A percentile compares a stretch with the other conserved stretches of the same genome.
Conservation (phyloP, 2,888 invertebrate genomes). For the Andrena praecox region DNA sequence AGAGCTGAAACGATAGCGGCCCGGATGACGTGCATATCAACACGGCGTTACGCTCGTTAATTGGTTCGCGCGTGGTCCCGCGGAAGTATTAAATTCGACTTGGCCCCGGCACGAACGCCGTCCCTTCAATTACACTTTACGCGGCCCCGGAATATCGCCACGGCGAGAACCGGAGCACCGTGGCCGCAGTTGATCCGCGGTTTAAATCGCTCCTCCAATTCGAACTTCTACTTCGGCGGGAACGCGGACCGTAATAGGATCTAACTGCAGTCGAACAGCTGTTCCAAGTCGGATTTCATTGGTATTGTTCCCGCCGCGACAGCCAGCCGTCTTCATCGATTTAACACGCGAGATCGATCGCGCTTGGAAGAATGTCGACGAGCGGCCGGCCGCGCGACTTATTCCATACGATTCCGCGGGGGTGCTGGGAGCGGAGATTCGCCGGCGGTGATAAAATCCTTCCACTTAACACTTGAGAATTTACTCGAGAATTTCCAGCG, state of each 20-base stretch:
- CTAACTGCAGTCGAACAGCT: background rate
- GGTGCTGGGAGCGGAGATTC: slow-evolving; percentile 34
- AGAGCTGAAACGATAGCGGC: background rate
- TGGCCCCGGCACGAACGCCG: slow-evolving; percentile 13
- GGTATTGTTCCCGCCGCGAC: slow-evolving; percentile 17
- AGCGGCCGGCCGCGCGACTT: background rate
- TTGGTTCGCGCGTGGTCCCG: slow-evolving; percentile 14
- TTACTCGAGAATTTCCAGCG: slow-evolving; percentile 63
- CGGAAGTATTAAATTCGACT: slow-evolving; percentile 38
- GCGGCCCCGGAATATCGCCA: slow-evolving; percentile 11
- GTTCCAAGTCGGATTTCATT: slow-evolving; percentile 15
- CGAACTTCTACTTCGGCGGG: slow-evolving; percentile 30
- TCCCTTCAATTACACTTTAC: slow-evolving; percentile 43
- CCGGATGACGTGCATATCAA: background rate
- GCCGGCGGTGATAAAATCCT: slow-evolving; percentile 60
- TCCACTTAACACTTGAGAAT: slow-evolving; percentile 58
- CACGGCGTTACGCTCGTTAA: slow-evolving; percentile 9
- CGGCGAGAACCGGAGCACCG: slow-evolving; percentile 21
- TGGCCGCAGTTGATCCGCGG: slow-evolving; percentile 26
- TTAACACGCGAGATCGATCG: background rate
- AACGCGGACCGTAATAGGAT: slow-evolving; percentile 32
- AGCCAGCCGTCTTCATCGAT: background rate
- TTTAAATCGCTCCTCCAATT: slow-evolving; percentile 36
- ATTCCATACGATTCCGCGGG: background rate
- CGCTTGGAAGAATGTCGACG: background rate